Evolutionary conservation across 2,113 vertebrate species (phyloP), one percentile per base, ranked within the genome.

Genomic region (Melanotaenia duboulayi): DNA sequence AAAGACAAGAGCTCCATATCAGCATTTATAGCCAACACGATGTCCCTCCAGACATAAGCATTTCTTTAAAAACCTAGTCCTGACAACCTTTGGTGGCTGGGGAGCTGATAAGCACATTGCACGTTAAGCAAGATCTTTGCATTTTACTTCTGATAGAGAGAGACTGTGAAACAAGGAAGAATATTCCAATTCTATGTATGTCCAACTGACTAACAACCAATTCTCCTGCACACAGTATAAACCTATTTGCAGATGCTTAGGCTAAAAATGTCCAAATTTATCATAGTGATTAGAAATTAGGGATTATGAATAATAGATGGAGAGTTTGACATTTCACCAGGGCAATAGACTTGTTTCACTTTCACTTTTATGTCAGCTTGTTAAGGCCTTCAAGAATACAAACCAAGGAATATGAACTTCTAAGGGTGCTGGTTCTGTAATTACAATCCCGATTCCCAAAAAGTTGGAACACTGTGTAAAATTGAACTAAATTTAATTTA

Each of bases 221-320:
- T 35, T 64, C 35, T 8, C 19, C 32, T 64, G 8, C 42, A 4
- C 2, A 4, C 44, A 7, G 11, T 14, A 44, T 44, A 4, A 1
- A 7, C 4, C 42, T 17, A 3, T 16, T 44, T 44, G 42, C 42
- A 44, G 2, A 44, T 17, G 42, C 14, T 16, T 44, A 44, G 28
- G 28, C 22, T n/a, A 51, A 17, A 50, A 0, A 51, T 37, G 35
- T 39, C 20, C 62, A 37, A 32, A 12, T 28, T 35, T 35, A 65
- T 65, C n/a, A 39, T 51, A 17, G 37, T 48, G 46, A 65, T 65
- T 11, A 65, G 48, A 44, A 28, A 28, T 28, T 28, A 4, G 28
- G 28, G 28, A 28, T 28, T 28, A 28, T 3, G 3, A 28, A 28
- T 4, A 28, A 28, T 28, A 28, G 6, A 28, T 28, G 28, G n/a